Conservation (phyloP, 1,140 invertebrate species). For the Sarcophaga bullata region DNA sequence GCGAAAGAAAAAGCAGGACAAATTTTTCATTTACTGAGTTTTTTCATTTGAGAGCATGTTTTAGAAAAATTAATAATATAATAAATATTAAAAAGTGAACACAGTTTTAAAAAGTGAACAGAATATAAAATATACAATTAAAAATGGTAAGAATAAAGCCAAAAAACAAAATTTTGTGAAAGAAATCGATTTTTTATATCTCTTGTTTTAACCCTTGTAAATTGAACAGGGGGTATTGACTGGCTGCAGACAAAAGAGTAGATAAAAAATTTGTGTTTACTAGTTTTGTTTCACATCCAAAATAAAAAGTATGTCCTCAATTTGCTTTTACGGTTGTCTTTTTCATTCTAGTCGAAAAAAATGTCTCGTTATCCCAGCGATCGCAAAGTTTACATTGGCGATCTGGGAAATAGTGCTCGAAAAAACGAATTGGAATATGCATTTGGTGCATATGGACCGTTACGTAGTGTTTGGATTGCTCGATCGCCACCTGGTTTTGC, state of each 20-base stretch:
- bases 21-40: constrained; percentile 21
- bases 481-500: constrained; percentile 93
- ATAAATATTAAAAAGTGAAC: not conserved
- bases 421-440: constrained; percentile 92
- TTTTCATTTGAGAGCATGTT: constrained; percentile 35
- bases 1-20: constrained; percentile 32
- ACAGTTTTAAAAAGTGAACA: not conserved
- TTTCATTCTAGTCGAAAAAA: constrained; percentile 48
- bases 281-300: not conserved
- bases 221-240: constrained; percentile 14
- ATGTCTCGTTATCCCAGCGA: constrained; percentile 86
- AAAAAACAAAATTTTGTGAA: not conserved
- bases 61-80: constrained; percentile 8
- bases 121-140: not conserved
- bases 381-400: constrained; percentile 97
- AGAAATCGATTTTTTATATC: constrained; percentile 25
- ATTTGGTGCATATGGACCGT: constrained; percentile 93
- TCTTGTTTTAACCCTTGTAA: constrained; percentile 38
- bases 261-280: constrained; percentile 12
- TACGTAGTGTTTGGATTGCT: constrained; percentile 95
- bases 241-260: constrained; percentile 29
- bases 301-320: constrained; percentile 12
- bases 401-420: constrained; percentile 87
- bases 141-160: constrained; percentile 13
- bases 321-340: not conserved